Evolutionary conservation across 2,113 vertebrate species (phyloP).

Genomic region (Emydura subglobosa): DNA sequence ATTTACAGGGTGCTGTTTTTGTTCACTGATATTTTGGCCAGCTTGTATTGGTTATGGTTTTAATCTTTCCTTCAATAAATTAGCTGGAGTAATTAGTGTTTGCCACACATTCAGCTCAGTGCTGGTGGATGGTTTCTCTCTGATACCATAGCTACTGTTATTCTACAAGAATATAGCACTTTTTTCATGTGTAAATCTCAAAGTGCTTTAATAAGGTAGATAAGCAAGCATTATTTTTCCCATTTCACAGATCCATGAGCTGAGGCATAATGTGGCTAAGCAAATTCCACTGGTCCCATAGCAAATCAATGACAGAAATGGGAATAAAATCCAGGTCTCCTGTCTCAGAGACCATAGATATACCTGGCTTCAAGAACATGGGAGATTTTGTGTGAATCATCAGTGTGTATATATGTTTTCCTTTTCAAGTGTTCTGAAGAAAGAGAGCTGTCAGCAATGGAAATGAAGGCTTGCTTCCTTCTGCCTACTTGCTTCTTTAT

Average conservation of each 20-base stretch:
- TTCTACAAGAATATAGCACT: background rate
- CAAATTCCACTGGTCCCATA: background rate
- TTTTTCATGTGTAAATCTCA: background rate
- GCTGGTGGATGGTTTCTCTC: constrained; percentile 24
- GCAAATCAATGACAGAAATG: background rate
- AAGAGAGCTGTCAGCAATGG: background rate
- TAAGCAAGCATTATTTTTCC: background rate
- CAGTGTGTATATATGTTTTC: background rate
- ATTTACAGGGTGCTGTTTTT: constrained; percentile 60
- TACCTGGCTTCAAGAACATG: background rate
- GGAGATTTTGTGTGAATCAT: background rate
- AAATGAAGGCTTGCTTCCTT: background rate
- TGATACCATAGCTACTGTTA: background rate
- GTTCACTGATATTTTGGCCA: constrained; percentile 36
- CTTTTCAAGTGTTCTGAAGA: background rate
- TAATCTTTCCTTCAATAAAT: constrained; percentile 44
- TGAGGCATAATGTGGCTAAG: background rate
- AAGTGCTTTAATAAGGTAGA: background rate
- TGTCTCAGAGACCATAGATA: background rate
- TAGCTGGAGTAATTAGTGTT: constrained; percentile 43
- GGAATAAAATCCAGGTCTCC: background rate
- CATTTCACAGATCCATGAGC: background rate
- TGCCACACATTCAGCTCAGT: constrained; percentile 50
- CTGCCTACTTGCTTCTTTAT: background rate
- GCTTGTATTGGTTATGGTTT: constrained; percentile 51